Percentiles rank a stretch among this genome's conserved stretches.
phyloP scores from a whole-genome alignment of 2,888 invertebrate species.

The Anodontia alba region DNA sequence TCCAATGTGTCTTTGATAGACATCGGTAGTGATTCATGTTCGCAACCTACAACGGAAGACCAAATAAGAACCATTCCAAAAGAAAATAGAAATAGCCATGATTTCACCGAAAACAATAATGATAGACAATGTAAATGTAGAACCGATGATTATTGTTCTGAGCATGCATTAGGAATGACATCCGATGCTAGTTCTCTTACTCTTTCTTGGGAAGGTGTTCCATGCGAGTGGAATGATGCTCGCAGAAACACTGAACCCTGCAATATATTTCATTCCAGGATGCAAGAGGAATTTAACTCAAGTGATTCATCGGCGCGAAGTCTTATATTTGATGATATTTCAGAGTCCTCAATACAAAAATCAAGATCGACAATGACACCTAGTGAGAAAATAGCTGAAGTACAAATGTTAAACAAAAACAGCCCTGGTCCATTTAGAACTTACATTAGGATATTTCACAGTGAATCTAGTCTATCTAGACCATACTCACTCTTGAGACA shows the following conservation, averaged over 20 bases:
- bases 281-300: background rate
- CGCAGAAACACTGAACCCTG: conserved; percentile 57
- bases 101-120: background rate
- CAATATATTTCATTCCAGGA: background rate
- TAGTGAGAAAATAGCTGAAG: background rate
- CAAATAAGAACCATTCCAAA: too few relatives aligned
- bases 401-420: background rate
- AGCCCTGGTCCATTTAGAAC: background rate
- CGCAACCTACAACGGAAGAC: too few relatives aligned
- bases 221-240: conserved; percentile 52
- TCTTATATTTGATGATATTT: background rate
- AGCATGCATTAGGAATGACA: conserved; percentile 48
- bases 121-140: background rate
- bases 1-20: too few relatives aligned
- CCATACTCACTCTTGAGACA: conserved; percentile 45
- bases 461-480: conserved; percentile 58
- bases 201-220: conserved; percentile 59
- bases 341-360: background rate
- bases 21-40: too few relatives aligned
- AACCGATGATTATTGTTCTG: conserved; percentile 13
- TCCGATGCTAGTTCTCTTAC: conserved; percentile 51
- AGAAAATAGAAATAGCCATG: background rate
- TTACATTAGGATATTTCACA: conserved; percentile 55
- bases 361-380: background rate
- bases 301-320: background rate